Percentiles rank a stretch among this genome's conserved stretches.
phyloP scores from a whole-genome alignment of 1,140 invertebrate genomes.

The Eriocheir sinensis region DNA sequence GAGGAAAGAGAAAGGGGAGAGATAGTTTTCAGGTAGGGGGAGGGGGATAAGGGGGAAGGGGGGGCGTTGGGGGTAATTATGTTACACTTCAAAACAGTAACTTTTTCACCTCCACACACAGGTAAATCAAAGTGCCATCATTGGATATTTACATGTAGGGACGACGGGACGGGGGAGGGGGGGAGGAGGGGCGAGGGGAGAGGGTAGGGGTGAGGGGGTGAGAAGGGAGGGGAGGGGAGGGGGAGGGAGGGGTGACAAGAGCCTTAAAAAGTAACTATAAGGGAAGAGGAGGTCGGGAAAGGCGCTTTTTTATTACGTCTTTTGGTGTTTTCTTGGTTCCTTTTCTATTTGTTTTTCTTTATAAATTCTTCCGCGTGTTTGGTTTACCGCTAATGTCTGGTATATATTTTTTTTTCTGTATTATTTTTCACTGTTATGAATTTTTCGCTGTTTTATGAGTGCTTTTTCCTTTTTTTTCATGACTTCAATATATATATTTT shows the following conservation, averaged over 20 bases:
- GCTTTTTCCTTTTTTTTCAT: too few relatives aligned
- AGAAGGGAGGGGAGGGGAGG: neutral
- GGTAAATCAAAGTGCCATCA: too few relatives aligned
- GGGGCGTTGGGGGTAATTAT: neutral
- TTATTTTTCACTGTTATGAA: neutral
- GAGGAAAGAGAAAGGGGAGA: neutral
- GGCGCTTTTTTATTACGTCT: too few relatives aligned
- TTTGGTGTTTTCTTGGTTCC: neutral
- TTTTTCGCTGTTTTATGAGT: neutral
- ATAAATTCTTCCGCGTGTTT: neutral
- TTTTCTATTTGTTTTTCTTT: neutral
- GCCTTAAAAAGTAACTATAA: conserved; percentile 15
- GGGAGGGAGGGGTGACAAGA: neutral
- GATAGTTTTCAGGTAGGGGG: neutral
- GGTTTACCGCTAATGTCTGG: neutral
- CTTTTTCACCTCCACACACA: too few relatives aligned
- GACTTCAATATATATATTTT: too few relatives aligned
- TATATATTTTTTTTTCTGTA: neutral
- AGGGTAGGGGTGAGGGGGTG: too few relatives aligned
- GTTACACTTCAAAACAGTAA: neutral
- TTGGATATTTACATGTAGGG: too few relatives aligned
- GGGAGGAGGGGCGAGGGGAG: neutral
- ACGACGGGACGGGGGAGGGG: neutral
- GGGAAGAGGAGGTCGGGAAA: conserved; percentile 23
- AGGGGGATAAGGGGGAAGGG: neutral